Percentiles rank a stretch among this genome's conserved stretches.
Evolutionary conservation across 1,140 invertebrate genomes (phyloP).

Genomic region (Ooceraea biroi): DNA sequence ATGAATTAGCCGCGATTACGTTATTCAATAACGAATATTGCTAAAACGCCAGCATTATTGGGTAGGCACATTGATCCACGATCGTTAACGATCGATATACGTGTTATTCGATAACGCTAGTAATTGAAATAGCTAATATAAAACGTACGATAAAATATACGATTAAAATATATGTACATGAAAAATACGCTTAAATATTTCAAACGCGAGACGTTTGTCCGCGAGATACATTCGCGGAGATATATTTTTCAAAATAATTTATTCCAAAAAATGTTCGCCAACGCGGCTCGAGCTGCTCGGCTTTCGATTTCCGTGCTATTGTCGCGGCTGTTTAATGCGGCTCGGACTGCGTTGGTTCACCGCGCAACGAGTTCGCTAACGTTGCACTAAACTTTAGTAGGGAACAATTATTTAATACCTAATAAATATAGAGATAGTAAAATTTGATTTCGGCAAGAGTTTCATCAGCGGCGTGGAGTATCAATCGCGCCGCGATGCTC

Average conservation of each 20-base stretch:
- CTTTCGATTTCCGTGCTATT: not conserved
- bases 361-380: not conserved
- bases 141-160: not conserved
- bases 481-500: not conserved
- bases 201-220: too few relatives aligned
- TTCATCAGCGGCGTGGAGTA: not conserved
- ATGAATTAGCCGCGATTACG: too few relatives aligned
- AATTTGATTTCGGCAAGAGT: not conserved
- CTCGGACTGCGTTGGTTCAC: not conserved
- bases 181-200: conserved; percentile 35
- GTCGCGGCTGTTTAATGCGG: not conserved
- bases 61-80: too few relatives aligned
- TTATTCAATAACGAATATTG: not conserved
- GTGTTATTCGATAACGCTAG: too few relatives aligned
- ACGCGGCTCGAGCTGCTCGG: not conserved
- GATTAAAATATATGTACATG: not conserved
- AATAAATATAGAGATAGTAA: not conserved
- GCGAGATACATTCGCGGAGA: not conserved
- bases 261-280: not conserved
- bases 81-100: too few relatives aligned
- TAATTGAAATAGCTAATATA: too few relatives aligned
- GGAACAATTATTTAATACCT: not conserved
- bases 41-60: not conserved
- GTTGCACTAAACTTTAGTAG: not conserved
- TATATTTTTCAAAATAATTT: not conserved